phyloP scores from a whole-genome alignment of 2,113 vertebrate species.

The Vulpes vulpes region DNA sequence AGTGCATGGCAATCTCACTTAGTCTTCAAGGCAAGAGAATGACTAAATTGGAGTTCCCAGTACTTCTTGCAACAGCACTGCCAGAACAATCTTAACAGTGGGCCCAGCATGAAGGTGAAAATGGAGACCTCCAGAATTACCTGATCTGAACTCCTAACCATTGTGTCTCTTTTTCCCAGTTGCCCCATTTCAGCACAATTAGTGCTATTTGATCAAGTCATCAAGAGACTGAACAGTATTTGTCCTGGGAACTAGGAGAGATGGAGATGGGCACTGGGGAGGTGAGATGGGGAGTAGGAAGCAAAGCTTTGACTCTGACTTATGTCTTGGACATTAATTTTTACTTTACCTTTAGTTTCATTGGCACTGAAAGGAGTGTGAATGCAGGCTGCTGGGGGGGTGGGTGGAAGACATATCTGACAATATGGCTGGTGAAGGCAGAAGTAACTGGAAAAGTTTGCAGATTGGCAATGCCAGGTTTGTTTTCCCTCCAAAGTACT shows the following conservation, averaged over 20 bases:
- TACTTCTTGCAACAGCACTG: neutral
- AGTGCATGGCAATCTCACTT: neutral
- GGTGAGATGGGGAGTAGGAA: neutral
- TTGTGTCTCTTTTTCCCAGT: neutral
- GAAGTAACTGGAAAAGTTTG: neutral
- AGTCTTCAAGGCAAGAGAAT: neutral
- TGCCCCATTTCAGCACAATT: neutral
- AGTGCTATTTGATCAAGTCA: neutral
- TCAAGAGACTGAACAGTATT: neutral
- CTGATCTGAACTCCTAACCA: neutral
- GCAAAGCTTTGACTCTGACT: neutral
- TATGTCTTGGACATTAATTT: neutral
- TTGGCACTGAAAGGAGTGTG: constrained; percentile 19
- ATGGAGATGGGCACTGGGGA: neutral
- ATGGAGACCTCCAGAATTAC: neutral
- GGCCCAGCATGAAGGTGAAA: no score
- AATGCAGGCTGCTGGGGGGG: neutral
- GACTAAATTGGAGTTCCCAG: neutral
- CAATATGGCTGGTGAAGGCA: neutral
- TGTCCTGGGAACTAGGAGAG: neutral
- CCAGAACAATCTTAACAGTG: neutral
- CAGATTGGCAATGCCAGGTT: neutral
- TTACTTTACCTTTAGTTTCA: constrained; percentile 29
- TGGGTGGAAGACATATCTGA: neutral
- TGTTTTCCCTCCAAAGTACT: neutral